Evolutionary conservation across 1,140 invertebrate genomes (phyloP), one percentile per base, ranked within the genome.

Genomic region (Drosophila ironensis): DNA sequence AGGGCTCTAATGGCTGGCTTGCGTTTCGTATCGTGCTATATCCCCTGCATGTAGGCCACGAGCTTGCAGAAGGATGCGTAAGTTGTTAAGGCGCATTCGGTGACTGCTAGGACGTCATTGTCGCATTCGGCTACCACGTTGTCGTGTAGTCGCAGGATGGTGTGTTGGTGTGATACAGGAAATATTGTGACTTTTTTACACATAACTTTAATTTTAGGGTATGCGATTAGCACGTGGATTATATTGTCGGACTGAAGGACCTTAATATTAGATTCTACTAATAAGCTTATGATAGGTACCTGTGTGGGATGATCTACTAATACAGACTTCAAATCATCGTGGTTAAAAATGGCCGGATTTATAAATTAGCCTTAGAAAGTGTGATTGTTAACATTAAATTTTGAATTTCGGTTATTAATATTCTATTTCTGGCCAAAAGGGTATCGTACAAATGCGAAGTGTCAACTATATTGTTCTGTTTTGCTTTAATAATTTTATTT

Each of bases 171-270:
- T 9, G 50, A n/a, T 28, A 64, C 52, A 2, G 51, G 57, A 3
- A 42, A 67, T 2, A 67, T 25, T 12, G 24, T 33, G 25, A 67
- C 25, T n/a, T 72, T 68, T 25, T 68, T 54, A 37, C 66, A 69
- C 12, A 8, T 38, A 14, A 19, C 30, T 12, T 48, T 41, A 33
- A 52, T 28, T 2, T 47, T 63, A 25, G 59, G 50, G 30, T 56
- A 64, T 24, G 37, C 51, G 5, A 70, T 57, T 45, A 69, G 30
- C 11, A 56, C 24, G 22, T 69, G 30, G 2, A 56, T 25, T 9
- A 54, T 48, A 27, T 35, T 27, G 33, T 45, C 52, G 19, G 50
- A 38, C 50, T 61, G 38, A 22, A 22, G 20, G 20, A 22, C 20
- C 5, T 22, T 22, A 22, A 22, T 22, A 5, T 37, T 50, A 1